These are phyloP conservation scores for Myotis davidii DNA, from an alignment of 2,113 vertebrate species.

Conservation along the genomic window DNA sequence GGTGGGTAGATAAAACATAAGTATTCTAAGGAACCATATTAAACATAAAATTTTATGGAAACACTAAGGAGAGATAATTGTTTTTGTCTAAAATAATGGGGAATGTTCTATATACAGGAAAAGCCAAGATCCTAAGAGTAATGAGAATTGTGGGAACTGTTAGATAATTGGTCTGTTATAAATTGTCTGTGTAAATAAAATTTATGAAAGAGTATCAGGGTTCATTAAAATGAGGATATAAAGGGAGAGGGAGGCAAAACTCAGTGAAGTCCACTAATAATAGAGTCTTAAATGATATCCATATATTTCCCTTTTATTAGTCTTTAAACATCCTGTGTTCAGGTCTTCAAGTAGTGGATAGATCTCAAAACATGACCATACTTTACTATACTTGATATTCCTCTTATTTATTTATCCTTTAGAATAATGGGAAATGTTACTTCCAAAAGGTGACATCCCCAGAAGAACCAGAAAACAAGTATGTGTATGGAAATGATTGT, in stretches of 20 bases:
- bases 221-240: background rate
- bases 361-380: slow-evolving; percentile 30
- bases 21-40: background rate
- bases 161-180: slow-evolving; percentile 36
- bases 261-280: slow-evolving; percentile 24
- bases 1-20: slow-evolving; percentile 23
- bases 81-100: slow-evolving; percentile 21
- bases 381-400: slow-evolving; percentile 38
- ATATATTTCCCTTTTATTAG: slow-evolving; percentile 60
- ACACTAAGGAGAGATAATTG: background rate
- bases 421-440: background rate
- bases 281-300: slow-evolving; percentile 64
- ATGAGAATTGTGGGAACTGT: background rate
- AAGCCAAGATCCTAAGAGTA: background rate
- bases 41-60: background rate
- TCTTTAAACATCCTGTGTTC: slow-evolving; percentile 59
- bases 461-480: background rate
- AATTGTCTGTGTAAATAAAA: slow-evolving; percentile 2
- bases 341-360: slow-evolving; percentile 36
- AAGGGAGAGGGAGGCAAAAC: slow-evolving; percentile 24
- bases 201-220: background rate
- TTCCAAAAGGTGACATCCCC: background rate
- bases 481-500: background rate
- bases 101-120: slow-evolving; percentile 1
- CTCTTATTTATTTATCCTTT: slow-evolving; percentile 20